Conservation (phyloP, 1,140 invertebrate species). For the Cyclina sinensis region DNA sequence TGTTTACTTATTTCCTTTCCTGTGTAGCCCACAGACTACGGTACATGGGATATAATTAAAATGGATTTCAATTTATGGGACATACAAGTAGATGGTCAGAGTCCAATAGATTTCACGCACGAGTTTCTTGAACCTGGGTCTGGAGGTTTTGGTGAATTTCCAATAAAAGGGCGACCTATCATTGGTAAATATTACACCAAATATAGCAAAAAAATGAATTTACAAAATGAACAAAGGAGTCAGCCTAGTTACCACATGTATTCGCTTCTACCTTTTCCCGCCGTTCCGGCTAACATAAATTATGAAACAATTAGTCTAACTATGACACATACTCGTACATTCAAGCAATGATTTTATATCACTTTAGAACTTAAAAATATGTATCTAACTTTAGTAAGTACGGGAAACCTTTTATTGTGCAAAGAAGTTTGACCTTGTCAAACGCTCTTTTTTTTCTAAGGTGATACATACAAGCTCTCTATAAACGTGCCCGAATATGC, state of each 20-base stretch:
- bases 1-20: background rate
- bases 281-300: too few relatives aligned
- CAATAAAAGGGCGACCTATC: constrained; percentile 60
- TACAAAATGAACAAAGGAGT: too few relatives aligned
- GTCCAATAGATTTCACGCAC: constrained; percentile 62
- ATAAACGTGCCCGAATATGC: constrained; percentile 55
- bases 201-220: too few relatives aligned
- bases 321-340: too few relatives aligned
- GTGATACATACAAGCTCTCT: constrained; percentile 20
- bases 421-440: too few relatives aligned
- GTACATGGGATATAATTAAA: constrained; percentile 44
- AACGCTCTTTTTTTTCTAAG: constrained; percentile 40
- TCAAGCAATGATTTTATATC: too few relatives aligned
- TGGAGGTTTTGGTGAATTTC: constrained; percentile 54
- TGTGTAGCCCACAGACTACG: constrained; percentile 23
- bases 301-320: too few relatives aligned
- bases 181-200: constrained; percentile 47
- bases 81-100: constrained; percentile 33
- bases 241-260: too few relatives aligned
- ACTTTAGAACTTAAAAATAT: too few relatives aligned
- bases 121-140: constrained; percentile 53
- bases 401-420: too few relatives aligned
- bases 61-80: constrained; percentile 50
- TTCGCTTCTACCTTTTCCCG: too few relatives aligned
- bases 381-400: too few relatives aligned